phyloP scores from a whole-genome alignment of 2,113 vertebrate genomes.

The Castor canadensis region DNA sequence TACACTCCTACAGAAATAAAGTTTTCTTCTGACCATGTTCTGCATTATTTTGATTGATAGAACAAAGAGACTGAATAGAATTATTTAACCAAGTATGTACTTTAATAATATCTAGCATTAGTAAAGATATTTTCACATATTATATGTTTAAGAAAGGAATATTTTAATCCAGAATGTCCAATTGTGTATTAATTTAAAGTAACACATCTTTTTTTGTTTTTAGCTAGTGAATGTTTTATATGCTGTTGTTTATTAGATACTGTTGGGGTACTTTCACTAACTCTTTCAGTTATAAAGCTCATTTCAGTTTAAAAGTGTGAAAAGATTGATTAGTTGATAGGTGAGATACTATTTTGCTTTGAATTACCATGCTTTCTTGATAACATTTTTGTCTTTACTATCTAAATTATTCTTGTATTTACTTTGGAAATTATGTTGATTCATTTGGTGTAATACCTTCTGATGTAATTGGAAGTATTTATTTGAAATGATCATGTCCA shows the following conservation, averaged over 20 bases:
- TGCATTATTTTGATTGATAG: neutral
- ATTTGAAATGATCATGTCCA: neutral
- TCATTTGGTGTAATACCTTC: neutral
- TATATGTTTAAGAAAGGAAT: neutral
- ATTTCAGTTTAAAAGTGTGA: conserved; percentile 6
- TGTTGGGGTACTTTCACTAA: neutral
- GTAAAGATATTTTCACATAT: neutral
- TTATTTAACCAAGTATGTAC: neutral
- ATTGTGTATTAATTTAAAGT: neutral
- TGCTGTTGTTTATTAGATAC: neutral
- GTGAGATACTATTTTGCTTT: neutral
- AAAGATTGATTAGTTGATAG: neutral
- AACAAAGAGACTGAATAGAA: conserved; percentile 6
- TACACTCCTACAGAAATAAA: neutral
- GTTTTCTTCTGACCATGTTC: neutral
- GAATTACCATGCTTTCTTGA: neutral
- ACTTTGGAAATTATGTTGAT: neutral
- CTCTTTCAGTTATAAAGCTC: neutral
- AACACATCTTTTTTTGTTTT: neutral
- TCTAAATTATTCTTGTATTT: neutral
- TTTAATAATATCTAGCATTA: neutral
- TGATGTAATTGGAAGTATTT: neutral
- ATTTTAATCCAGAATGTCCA: neutral
- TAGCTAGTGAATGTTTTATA: neutral
- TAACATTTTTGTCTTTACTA: neutral